These are phyloP conservation scores for Steatocranus sp. DNA, from an alignment of 2,797 vertebrate species.

Conservation along the genomic window DNA sequence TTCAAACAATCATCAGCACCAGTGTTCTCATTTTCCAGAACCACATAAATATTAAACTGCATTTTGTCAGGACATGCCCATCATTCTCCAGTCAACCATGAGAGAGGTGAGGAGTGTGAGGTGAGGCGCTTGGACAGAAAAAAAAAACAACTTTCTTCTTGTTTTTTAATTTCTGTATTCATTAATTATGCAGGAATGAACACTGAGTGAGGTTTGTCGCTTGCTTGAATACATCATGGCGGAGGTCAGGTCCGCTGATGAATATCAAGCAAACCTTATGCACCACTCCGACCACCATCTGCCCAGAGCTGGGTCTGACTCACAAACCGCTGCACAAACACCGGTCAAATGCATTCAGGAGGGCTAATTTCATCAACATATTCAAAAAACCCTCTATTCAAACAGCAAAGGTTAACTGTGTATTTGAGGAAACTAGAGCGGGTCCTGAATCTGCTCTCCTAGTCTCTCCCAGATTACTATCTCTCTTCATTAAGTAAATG, in stretches of 20 bases:
- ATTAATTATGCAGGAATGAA: conserved; percentile 70
- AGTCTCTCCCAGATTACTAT: conserved; percentile 47
- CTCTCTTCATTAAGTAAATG: conserved; percentile 63
- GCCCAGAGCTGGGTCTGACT: conserved; percentile 60
- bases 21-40: background rate
- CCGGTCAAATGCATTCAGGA: conserved; percentile 27
- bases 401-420: conserved; percentile 62
- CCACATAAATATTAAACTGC: background rate
- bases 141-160: conserved; percentile 13
- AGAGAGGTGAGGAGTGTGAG: background rate
- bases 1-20: background rate
- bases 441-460: conserved; percentile 12
- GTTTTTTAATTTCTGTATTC: conserved; percentile 54
- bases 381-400: conserved; percentile 61
- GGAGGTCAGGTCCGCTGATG: conserved; percentile 69
- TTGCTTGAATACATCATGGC: conserved; percentile 48
- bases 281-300: conserved; percentile 70
- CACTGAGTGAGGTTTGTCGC: conserved; percentile 19
- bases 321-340: conserved; percentile 61
- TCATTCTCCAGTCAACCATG: background rate
- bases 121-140: background rate
- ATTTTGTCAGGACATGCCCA: background rate
- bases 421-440: conserved; percentile 44
- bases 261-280: conserved; percentile 72
- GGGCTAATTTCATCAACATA: conserved; percentile 82